Evolutionary conservation across 2,797 vertebrate genomes (phyloP), one percentile per base, ranked within the genome.

Genomic region (Echeneis naucrates): DNA sequence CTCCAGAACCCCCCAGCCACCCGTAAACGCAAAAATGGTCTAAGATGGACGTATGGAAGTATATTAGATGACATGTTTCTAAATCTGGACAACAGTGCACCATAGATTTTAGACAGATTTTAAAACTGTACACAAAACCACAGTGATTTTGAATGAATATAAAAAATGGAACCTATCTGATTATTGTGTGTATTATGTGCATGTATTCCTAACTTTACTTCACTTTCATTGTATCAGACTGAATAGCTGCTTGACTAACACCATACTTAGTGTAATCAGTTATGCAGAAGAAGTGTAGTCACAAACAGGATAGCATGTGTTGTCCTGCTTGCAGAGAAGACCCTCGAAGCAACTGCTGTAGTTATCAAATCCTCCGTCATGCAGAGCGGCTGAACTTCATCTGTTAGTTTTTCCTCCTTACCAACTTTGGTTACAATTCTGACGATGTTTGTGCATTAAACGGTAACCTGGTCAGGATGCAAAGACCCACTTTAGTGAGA

Each of bases 381-480:
- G 33, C 33, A 51, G 16, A 53, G 17, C 32, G 58, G 35, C 57
- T 68, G 63, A 40, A 68, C 71, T 26, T 60, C 11, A 9, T 48
- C 40, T 45, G 21, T 37, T 13, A 32, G 5, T 14, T 45, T 23
- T 23, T 17, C 24, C 37, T 51, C 62, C 14, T 24, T 3, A 13
- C 45, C 33, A 5, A 59, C 30, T 61, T 51, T 53, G 23, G 40
- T 37, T 40, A 38, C 21, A 44, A 55, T 64, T 13, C 32, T 35
- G 51, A 44, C 59, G 4, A 23, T 77, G 64, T 77, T 80, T 77
- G 42, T 24, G 74, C 38, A 66, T 76, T 72, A 60, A 69, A 74
- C 74, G 66, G 48, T 8, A 32, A 53, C 14, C 35, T 37, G 33
- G 24, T 35, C n/a, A 63, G n/a, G 48, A 78, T 60, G 63, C 5